Base-by-base conservation (phyloP, 2,797 vertebrate species). In the Parambassis ranga region DNA sequence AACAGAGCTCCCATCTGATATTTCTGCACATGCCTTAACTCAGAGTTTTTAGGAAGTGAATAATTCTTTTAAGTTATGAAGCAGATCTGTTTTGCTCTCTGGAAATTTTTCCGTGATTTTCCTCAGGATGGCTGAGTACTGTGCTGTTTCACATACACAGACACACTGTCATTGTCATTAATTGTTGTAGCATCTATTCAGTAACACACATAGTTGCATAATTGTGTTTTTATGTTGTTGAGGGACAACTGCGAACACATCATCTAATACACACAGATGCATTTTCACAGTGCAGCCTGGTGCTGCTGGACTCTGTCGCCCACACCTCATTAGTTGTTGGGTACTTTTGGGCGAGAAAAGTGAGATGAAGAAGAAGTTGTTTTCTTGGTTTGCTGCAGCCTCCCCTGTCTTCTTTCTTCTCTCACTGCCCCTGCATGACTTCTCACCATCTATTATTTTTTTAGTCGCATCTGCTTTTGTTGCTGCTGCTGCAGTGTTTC, bases 41-140 rank as follows among this genome's bases (percentile, higher is more conserved):
- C 9, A 42, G 41, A 20, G 24, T 41, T 56, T 32, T 50, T n/a
- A 37, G 15, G 13, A 44, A 0, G 1, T 59, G 26, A 75, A 56
- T 58, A n/a, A 69, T 50, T 67, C 11, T 41, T 16, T 41, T 10
- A 33, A 56, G 32, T 33, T 23, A 41, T 2, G 20, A 27, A 37
- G 33, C 9, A 32, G 20, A 50, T 43, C 7, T 30, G 39, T 37
- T 13, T 20, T 52, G 31, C 41, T 68, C 11, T n/a, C n/a, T n/a
- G n/a, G n/a, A 79, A 80, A 89, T 87, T 83, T 71, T 84, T 75
- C 44, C 72, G 53, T 78, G 82, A 77, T 83, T 83, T 84, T 83
- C 76, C 82, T 78, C 61, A 3, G 79, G 65, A 84, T n/a, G n/a
- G n/a, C n/a, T n/a, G n/a, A n/a, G n/a, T n/a, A n/a, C n/a, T n/a